Conservation (phyloP, 1,140 invertebrate species). For the Drosophila auraria region DNA sequence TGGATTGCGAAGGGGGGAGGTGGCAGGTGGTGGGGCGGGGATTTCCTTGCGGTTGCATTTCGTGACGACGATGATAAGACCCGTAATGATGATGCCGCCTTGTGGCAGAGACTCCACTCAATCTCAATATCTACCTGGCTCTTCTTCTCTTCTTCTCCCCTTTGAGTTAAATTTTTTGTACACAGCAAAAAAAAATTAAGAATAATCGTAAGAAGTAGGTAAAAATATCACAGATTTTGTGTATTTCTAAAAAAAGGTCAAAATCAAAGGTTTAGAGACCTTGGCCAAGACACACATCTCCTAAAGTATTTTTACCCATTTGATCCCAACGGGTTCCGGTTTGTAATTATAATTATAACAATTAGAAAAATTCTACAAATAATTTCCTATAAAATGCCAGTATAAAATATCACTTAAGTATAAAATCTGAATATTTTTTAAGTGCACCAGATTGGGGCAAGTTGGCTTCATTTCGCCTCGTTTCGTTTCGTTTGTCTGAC, state of each 20-base stretch:
- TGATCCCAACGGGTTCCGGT: background rate
- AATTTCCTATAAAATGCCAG: background rate
- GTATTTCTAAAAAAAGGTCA: too few species aligned
- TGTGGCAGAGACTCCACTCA: constrained; percentile 29
- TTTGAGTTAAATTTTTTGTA: constrained; percentile 31
- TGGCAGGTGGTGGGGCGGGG: constrained; percentile 9
- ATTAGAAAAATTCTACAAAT: too few species aligned
- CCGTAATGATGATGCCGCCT: constrained; percentile 42
- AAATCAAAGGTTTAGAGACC: too few species aligned
- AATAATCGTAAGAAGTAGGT: too few species aligned
- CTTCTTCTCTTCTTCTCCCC: constrained; percentile 5
- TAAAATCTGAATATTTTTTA: background rate
- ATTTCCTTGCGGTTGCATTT: constrained; percentile 60
- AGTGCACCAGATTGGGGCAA: constrained; percentile 41
- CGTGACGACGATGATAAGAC: constrained; percentile 57
- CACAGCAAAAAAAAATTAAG: background rate
- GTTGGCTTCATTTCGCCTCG: constrained; percentile 37
- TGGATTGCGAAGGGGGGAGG: background rate
- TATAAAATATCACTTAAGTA: background rate
- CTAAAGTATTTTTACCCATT: too few species aligned
- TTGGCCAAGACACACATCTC: too few species aligned
- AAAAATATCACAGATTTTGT: too few species aligned
- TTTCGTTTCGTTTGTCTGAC: constrained; percentile 48
- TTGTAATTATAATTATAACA: background rate
- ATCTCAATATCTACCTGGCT: constrained; percentile 33